A percentile compares a stretch with the other conserved stretches of the same genome.
Conservation (phyloP, 2,888 invertebrate species). For the Netelia melanura region DNA sequence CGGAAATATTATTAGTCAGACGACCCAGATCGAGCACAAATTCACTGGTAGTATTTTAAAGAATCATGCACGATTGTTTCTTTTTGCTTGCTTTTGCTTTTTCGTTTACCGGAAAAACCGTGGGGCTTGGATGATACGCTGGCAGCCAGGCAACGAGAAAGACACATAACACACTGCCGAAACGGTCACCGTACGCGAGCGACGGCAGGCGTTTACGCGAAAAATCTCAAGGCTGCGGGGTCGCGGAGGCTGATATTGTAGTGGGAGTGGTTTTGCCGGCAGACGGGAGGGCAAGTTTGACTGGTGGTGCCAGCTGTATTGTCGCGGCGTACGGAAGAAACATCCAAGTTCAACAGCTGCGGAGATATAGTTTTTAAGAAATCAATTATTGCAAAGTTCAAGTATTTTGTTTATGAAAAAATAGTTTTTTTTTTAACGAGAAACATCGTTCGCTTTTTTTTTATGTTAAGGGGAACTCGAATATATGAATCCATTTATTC, state of each 20-base stretch:
- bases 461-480: slow-evolving; percentile 54
- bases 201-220: slow-evolving; percentile 57
- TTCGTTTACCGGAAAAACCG: slow-evolving; percentile 60
- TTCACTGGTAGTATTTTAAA: slow-evolving; percentile 34
- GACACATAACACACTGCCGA: slow-evolving; percentile 66
- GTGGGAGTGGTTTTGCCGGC: slow-evolving; percentile 13
- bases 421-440: slow-evolving; percentile 1
- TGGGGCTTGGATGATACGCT: slow-evolving; percentile 59
- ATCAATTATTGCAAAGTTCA: not conserved
- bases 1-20: slow-evolving; percentile 29
- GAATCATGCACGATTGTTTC: slow-evolving; percentile 44
- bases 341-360: slow-evolving; percentile 31
- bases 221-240: slow-evolving; percentile 44
- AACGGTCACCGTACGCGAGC: slow-evolving; percentile 43
- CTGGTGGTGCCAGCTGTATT: not conserved
- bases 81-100: slow-evolving; percentile 12
- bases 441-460: slow-evolving; percentile 13
- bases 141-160: slow-evolving; percentile 66
- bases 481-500: slow-evolving; percentile 72
- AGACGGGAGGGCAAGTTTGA: not conserved
- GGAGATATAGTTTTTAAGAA: not conserved
- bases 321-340: not conserved
- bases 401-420: not conserved
- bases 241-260: slow-evolving; percentile 32
- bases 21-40: slow-evolving; percentile 38